phyloP scores from a whole-genome alignment of 53 echinoderm and acorn worm genomes.

The Henricia sp. region DNA sequence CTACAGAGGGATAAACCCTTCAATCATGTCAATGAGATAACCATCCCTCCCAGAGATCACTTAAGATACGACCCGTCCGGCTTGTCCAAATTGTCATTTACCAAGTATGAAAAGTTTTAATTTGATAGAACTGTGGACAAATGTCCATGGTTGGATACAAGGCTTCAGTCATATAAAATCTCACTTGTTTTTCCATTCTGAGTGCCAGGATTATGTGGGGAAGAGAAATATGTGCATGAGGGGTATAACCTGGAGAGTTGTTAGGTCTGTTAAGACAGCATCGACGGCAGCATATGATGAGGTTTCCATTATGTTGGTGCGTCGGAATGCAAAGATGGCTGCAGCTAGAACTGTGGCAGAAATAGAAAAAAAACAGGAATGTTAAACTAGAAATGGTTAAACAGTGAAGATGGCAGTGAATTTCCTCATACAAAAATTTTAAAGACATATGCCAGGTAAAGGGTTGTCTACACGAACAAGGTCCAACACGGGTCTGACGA shows the following conservation, averaged over 20 bases:
- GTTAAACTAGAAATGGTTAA: background rate
- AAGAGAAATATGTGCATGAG: conserved; percentile 82
- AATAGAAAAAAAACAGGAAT: background rate
- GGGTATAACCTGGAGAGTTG: conserved; percentile 85
- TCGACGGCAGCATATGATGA: conserved; percentile 75
- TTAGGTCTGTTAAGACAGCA: conserved; percentile 89
- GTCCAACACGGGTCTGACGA: no score
- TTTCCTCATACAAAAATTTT: background rate
- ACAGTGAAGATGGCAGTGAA: background rate
- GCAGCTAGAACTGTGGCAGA: conserved; percentile 69
- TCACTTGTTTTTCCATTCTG: no score
- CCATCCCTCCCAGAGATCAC: no score
- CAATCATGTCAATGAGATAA: no score
- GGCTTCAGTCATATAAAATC: no score
- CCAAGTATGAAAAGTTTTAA: no score
- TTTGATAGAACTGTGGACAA: no score
- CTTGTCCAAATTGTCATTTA: no score
- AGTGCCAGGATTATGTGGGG: conserved; percentile 47
- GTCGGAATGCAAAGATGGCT: conserved; percentile 93
- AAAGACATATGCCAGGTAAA: background rate
- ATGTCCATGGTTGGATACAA: no score
- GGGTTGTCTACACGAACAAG: no score
- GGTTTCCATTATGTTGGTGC: conserved; percentile 86
- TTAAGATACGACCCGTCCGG: no score
- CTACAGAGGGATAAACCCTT: no score